phyloP scores from a whole-genome alignment of 2,797 vertebrate species.

The Centroberyx gerrardi region DNA sequence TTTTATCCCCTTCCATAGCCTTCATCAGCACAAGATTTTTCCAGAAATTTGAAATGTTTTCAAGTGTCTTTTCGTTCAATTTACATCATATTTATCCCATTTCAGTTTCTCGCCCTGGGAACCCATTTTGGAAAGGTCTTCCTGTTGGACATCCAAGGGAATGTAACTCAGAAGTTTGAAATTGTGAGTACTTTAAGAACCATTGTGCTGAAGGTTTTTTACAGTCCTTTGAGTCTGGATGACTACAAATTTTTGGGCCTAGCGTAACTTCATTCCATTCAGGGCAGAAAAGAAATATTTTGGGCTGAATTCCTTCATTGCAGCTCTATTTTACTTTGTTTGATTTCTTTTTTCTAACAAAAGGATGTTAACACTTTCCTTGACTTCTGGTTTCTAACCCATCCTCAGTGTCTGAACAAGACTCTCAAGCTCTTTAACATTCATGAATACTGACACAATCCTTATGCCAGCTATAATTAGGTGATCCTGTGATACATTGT shows the following conservation, averaged over 20 bases:
- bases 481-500: background rate
- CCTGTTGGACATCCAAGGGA: constrained; percentile 97
- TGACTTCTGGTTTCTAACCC: background rate
- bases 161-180: constrained; percentile 97
- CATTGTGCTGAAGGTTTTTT: background rate
- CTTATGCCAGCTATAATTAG: background rate
- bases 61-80: constrained; percentile 67
- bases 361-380: background rate
- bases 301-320: background rate
- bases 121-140: constrained; percentile 98
- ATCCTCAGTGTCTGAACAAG: background rate
- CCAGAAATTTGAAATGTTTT: constrained; percentile 68
- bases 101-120: constrained; percentile 96
- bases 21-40: constrained; percentile 72
- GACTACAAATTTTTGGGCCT: background rate
- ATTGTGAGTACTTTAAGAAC: constrained; percentile 90
- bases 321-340: background rate
- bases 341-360: background rate
- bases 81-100: constrained; percentile 56
- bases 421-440: background rate
- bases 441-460: background rate
- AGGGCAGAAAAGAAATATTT: background rate
- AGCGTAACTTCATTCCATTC: background rate
- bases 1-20: constrained; percentile 86
- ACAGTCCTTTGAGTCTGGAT: background rate